Evolutionary conservation across 2,797 vertebrate genomes (phyloP), one percentile per base, ranked within the genome.

Genomic region (Gallinago stenura): DNA sequence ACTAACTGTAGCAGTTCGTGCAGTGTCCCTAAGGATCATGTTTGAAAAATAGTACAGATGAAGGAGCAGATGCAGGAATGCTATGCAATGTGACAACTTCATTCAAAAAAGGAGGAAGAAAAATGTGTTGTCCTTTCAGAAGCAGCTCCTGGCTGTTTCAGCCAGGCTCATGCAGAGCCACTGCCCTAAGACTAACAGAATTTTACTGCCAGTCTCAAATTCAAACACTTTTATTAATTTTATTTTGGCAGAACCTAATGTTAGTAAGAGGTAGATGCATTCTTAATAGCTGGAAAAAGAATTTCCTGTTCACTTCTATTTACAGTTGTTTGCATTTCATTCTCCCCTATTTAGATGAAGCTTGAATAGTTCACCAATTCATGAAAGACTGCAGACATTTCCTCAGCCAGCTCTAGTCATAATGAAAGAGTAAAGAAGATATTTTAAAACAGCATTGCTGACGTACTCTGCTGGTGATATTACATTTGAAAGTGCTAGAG

Each of bases 261-360:
- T 93, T 96, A 88, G 83, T 7, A 86, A 80, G 46, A 79, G 7
- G 31, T 65, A 88, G 21, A 51, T 62, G 16, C 6, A 48, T 73
- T 83, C 62, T 88, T 84, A 96, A 94, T 73, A 79, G 16, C 10
- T 66, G 39, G 37, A 24, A 26, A 91, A 81, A 83, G 0, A 61
- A 78, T 41, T 85, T 91, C 70, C 58, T 78, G 7, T 76, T 95
- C 79, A 53, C 6, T 7, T 76, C 89, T 95, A 91, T 95, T 96
- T 91, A 64, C 62, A 91, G 80, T 41, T 92, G 65, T 90, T 89
- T 83, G 69, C 24, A 56, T 91, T 91, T 90, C 37, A 51, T 87
- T 93, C 48, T 77, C 41, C 85, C 43, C 5, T 89, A 12, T 92
- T 96, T 91, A 93, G 80, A 79, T 77, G 39, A 72, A 50, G 19